Base-by-base conservation (phyloP, 2,113 vertebrate species). In the Lycaon pictus region DNA sequence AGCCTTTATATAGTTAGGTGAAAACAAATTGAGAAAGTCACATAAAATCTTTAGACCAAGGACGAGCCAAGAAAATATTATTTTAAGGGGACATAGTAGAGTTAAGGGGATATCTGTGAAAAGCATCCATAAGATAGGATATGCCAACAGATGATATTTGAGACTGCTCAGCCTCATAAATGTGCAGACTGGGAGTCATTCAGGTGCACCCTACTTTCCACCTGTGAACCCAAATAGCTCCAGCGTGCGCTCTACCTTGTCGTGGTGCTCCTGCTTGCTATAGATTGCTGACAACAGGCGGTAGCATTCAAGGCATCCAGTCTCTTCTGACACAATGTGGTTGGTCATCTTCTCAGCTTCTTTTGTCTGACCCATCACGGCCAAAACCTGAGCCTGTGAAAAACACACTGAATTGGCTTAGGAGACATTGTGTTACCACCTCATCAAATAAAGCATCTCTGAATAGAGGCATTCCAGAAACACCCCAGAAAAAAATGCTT, bases 201-300 rank as follows among this genome's bases (percentile, higher is more conserved):
- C 11, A 27, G 56, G 53, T 0, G 3, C 5, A 2, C 25, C 11
- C 25, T 11, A 8, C 5, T 16, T 63, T 43, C 62, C 25, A 7
- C 37, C n/a, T 7, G 7, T 3, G 29, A 43, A 63, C 9, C 55
- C 67, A 22, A 29, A 25, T 17, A 27, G 76, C 11, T 8, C 25
- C 15, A 3, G 35, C 0, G 37, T 5, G 1, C 15, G 3, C 48
- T 63, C 20, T 97, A 99, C 99, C 99, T 99, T 98, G 32, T 98
- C 94, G 53, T 99, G 99, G 96, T 98, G 99, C 37, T 99, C 99
- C 82, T 98, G 98, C 97, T 99, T 99, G 99, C 99, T 99, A 98
- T 99, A 99, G 98, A 99, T 99, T 20, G 99, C 99, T 4, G 99
- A 99, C 37, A 99, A 98, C 67, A 99, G 99, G 80, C 99, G 99